Base-by-base conservation (phyloP, 2,113 vertebrate species). In the Phycodurus eques region DNA sequence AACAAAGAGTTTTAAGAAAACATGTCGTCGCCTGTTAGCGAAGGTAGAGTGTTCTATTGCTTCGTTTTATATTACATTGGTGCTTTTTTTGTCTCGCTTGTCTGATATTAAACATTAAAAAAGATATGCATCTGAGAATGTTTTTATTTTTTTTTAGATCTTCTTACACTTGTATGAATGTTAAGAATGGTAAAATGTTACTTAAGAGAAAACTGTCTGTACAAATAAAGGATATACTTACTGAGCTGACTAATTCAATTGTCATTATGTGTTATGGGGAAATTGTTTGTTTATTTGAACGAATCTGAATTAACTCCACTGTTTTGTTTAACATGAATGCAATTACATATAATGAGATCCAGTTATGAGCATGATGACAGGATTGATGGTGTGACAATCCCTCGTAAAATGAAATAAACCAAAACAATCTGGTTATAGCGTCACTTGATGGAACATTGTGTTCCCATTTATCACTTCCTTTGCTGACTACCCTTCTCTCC, bases 391-490 rank as follows among this genome's bases (percentile, higher is more conserved):
- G 35, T 63, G 17, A 43, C 35, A 43, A 42, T 13, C 20, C 42
- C 62, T 27, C 2, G 61, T 43, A 43, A 42, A 63, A 42, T 43
- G 17, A 59, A 35, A 5, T 6, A 15, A 49, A 49, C 1, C 7
- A 59, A 31, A 14, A 11, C 4, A 31, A 35, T 61, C 15, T 35
- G 42, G 5, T 22, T 20, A 4, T 27, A 19, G 31, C 15, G 14
- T 13, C 5, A 56, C 47, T 75, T 72, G 1, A 68, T 49, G 71
- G 86, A 86, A 90, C 86, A 88, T 84, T 87, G 39, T 88, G 82
- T 89, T 87, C 88, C 72, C 77, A 77, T 80, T 61, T 79, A 79
- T 86, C 83, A 85, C 77, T 89, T 85, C 80, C 84, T 84, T 60
- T 6, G 70, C 71, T 57, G 87, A 80, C 81, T 76, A 80, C 71